Evolutionary conservation across 2,888 invertebrate genomes (phyloP).

Genomic region (Metallyticus violacea): DNA sequence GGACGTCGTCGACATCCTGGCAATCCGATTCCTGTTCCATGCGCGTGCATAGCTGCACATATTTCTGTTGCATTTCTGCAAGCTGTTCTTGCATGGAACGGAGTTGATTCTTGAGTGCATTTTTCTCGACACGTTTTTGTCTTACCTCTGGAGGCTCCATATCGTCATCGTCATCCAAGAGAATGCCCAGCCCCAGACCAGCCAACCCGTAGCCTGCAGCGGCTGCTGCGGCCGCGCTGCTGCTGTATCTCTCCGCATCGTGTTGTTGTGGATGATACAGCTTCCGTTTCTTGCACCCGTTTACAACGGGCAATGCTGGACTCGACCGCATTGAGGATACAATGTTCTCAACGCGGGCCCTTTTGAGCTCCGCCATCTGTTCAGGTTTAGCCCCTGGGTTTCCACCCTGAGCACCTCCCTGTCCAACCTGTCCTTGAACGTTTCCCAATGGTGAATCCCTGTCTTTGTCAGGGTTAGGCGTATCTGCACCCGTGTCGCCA

Average conservation of each 20-base stretch:
- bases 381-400: conserved; percentile 25
- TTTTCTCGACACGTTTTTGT: conserved; percentile 83
- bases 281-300: conserved; percentile 94
- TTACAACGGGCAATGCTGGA: conserved; percentile 72
- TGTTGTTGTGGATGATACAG: conserved; percentile 94
- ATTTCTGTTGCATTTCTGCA: conserved; percentile 88
- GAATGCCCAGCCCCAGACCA: conserved; percentile 55
- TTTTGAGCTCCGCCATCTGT: conserved; percentile 66
- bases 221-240: conserved; percentile 39
- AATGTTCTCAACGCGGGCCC: conserved; percentile 92
- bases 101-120: conserved; percentile 79
- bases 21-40: conserved; percentile 76
- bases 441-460: background rate
- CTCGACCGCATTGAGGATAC: conserved; percentile 90
- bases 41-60: conserved; percentile 80
- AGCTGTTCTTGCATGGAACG: conserved; percentile 86
- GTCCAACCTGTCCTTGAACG: conserved; percentile 32
- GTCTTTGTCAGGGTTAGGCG: conserved; percentile 14
- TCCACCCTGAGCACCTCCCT: conserved; percentile 16
- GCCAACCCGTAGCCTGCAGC: conserved; percentile 53
- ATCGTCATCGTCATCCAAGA: conserved; percentile 67
- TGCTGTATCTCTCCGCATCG: conserved; percentile 61
- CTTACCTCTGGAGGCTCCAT: conserved; percentile 74
- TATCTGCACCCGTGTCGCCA: conserved; percentile 21
- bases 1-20: conserved; percentile 69